Percentiles rank a stretch among this genome's conserved stretches.
These are phyloP conservation scores for Cyphomyrus discorhynchus DNA, from an alignment of 2,113 vertebrate genomes.

Conservation along the genomic window DNA sequence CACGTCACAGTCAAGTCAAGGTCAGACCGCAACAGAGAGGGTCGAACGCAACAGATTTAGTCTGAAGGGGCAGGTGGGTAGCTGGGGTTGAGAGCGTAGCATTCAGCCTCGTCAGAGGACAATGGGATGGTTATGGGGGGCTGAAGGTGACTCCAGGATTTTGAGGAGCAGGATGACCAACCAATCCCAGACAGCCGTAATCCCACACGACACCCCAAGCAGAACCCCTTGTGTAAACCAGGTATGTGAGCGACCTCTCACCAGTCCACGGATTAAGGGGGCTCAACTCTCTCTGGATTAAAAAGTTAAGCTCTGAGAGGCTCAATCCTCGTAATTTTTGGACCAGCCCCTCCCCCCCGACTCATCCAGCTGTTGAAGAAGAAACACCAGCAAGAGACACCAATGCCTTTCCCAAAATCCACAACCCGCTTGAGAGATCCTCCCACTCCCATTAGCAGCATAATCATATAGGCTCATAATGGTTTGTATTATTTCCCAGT, in stretches of 20 bases:
- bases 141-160: background rate
- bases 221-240: background rate
- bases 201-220: background rate
- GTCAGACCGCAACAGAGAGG: background rate
- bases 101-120: background rate
- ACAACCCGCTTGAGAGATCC: background rate
- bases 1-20: background rate
- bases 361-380: conserved; percentile 14
- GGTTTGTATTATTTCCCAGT: background rate
- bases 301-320: conserved; percentile 15
- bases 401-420: background rate
- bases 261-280: conserved; percentile 8
- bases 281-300: conserved; percentile 15
- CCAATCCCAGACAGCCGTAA: background rate
- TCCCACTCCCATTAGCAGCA: conserved; percentile 3
- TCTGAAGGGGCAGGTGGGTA: background rate
- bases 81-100: background rate
- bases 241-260: background rate
- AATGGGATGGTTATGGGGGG: background rate
- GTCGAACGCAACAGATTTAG: background rate
- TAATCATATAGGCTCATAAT: conserved; percentile 12
- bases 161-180: background rate
- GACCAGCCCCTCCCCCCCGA: background rate
- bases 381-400: background rate
- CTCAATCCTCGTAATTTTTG: no score